Base-by-base conservation (phyloP, 2,888 invertebrate genomes). In the Ennomos erosarius region DNA sequence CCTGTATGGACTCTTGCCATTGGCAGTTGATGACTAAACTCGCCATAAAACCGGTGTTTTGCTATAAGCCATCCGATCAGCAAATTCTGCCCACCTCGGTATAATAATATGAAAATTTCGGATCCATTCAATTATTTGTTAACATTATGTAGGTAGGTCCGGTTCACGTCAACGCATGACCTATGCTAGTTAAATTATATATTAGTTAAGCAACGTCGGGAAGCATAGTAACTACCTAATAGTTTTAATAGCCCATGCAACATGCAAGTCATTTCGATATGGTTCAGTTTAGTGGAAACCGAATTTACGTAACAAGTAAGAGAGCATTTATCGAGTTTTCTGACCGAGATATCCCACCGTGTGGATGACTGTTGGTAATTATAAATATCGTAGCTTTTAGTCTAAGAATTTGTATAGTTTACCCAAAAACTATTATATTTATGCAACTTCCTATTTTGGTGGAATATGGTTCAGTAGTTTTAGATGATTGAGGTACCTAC, bases 271-370 rank as follows among this genome's bases (percentile, higher is more conserved):
- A 44, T 45, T 44, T 38, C 26, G 55, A 59, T 61, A 56, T 60
- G 42, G 59, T 43, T 50, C 53, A 61, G 44, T 53, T 39, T 3
- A 33, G 36, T n/a, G 37, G 43, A 53, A 45, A 51, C 54, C 16
- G 33, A 47, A 51, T 59, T 51, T 59, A 55, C 55, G 61, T 65
- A 65, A 63, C 11, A 53, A 10, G 4, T 26, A 26, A 5, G 26
- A 2, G 26, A 26, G 26, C 43, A n/a, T 44, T 58, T 58, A 58
- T 40, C 33, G 9, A 43, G 48, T 40, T 53, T 36, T 49, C 26
- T 39, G 44, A 58, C 47, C 51, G 52, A 55, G 11, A 47, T 42
- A 36, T 50, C 55, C 33, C 42, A 2, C 33, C 46, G 42, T 35
- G 33, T 55, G 46, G 42, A 51, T 55, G 59, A 47, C 55, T 47